Evolutionary conservation across 2,797 vertebrate genomes (phyloP), one percentile per base, ranked within the genome.

Genomic region (Pipistrellus pipistrellus): DNA sequence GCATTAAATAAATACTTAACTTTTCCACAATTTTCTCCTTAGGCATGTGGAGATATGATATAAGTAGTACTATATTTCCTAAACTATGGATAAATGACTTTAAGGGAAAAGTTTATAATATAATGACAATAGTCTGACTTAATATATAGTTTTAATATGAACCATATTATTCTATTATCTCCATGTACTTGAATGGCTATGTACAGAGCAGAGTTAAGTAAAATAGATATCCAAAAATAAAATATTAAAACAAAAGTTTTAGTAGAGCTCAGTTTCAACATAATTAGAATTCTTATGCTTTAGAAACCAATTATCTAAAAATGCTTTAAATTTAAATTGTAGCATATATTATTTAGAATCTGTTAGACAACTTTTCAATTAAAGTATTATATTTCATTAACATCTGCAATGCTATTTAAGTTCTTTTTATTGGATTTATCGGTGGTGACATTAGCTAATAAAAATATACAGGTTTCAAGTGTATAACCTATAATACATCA

Each of bases 121-220:
- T 10, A 38, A 91, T 68, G 30, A 71, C 82, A 88, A 53, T 18
- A 73, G 72, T 85, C 23, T 85, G 41, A 32, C 73, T 92, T 86
- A 64, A n/a, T 46, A 35, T 59, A 2, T 68, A 8, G 8, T 75
- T 88, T 88, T 78, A 81, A 55, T 84, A 51, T 59, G 46, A 41
- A 18, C 8, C 7, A 14, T 48, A 82, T 76, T 48, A 25, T 23
- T 32, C 4, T 89, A 9, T 85, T 57, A 30, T 41, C n/a, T 90
- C 17, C 18, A 15, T n/a, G 11, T 62, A 53, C 9, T 8, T 59
- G 27, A 59, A 27, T 81, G 69, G 2, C 3, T 93, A 35, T 68
- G 20, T 84, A 53, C 32, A 94, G 59, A 83, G 3, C 2, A 69
- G 51, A 44, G 1, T 59, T 94, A 80, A 87, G 59, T 80, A 94